Evolutionary conservation across 1,140 invertebrate species (phyloP).

Genomic region (Andrena cerasifolii): DNA sequence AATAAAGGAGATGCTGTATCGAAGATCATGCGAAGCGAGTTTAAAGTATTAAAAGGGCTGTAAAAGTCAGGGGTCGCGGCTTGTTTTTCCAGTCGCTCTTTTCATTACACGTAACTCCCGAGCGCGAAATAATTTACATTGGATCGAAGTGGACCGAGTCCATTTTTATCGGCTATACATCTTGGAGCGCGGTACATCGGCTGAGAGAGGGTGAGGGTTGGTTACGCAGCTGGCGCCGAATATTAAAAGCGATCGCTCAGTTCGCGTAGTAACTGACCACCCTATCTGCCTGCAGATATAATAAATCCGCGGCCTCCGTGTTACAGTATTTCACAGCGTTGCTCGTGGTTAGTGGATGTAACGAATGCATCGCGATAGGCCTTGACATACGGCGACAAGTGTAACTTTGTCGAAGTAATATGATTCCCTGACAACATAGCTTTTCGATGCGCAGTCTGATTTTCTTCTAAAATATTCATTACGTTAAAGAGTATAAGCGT

Average conservation of each 20-base stretch:
- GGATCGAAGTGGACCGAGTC: conserved; percentile 56
- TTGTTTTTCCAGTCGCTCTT: no score
- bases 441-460: not conserved
- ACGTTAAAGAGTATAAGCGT: no score
- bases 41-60: no score
- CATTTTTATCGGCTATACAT: conserved; percentile 73
- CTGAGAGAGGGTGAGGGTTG: conserved; percentile 21
- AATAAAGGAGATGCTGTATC: no score
- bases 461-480: no score
- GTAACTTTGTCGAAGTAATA: not conserved
- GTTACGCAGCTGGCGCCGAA: conserved; percentile 74
- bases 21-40: no score
- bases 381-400: conserved; percentile 9
- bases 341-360: conserved; percentile 28
- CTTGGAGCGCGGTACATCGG: conserved; percentile 41
- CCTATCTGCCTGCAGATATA: conserved; percentile 63
- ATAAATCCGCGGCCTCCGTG: conserved; percentile 42
- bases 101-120: not conserved
- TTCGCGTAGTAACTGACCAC: conserved; percentile 74
- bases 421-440: not conserved
- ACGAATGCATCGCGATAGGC: conserved; percentile 32
- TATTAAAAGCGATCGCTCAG: conserved; percentile 79
- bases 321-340: conserved; percentile 39
- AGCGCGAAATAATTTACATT: conserved; percentile 62
- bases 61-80: no score